Percentiles rank a stretch among this genome's conserved stretches.
Conservation (phyloP, 2,888 invertebrate species). For the Galeruca laticollis region DNA sequence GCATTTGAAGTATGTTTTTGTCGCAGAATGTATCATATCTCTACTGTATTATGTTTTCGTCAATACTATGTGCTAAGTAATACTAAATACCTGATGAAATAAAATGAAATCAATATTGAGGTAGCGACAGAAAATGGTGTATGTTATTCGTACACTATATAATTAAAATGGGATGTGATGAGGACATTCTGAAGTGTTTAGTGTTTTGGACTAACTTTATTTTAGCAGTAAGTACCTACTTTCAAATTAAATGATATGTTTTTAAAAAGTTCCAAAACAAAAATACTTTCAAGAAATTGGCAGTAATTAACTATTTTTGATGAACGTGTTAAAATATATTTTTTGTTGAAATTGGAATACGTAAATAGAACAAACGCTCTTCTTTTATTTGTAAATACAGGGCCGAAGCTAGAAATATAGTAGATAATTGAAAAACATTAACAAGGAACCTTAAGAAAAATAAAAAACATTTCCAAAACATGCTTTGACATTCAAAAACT, state of each 20-base stretch:
- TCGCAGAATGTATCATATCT: constrained; percentile 10
- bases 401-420: too few relatives aligned
- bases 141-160: constrained; percentile 5
- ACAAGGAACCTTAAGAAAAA: too few relatives aligned
- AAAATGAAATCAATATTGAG: constrained; percentile 18
- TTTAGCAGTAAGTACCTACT: constrained; percentile 43
- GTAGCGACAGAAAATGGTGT: constrained; percentile 1
- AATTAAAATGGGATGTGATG: constrained; percentile 45
- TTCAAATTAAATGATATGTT: background rate
- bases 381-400: background rate
- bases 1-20: constrained; percentile 5
- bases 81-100: constrained; percentile 18
- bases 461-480: too few relatives aligned
- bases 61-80: constrained; percentile 4
- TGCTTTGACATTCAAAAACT: too few relatives aligned
- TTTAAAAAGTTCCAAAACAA: background rate
- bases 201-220: constrained; percentile 47
- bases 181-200: constrained; percentile 45
- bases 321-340: background rate
- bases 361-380: background rate
- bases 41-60: background rate
- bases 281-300: too few relatives aligned
- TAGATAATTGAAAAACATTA: too few relatives aligned
- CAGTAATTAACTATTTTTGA: background rate
- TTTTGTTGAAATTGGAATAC: background rate